These are phyloP conservation scores for Babyrousa celebensis DNA, from an alignment of 2,797 vertebrate species.

Conservation along the genomic window DNA sequence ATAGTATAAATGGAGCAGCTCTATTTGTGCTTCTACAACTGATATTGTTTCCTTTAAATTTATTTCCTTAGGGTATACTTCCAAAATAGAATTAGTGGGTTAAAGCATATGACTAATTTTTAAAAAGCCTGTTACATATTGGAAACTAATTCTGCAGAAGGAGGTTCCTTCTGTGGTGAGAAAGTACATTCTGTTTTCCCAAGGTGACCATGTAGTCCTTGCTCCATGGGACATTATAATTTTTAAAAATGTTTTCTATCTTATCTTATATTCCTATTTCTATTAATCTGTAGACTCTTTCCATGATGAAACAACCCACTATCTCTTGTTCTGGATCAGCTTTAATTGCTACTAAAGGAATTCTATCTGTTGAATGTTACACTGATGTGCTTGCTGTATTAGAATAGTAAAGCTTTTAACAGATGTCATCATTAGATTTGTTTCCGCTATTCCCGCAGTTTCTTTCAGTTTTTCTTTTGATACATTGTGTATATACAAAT, in stretches of 20 bases:
- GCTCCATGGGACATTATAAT: neutral
- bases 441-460: neutral
- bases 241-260: neutral
- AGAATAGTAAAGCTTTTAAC: conserved; percentile 10
- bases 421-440: neutral
- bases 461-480: neutral
- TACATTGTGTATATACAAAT: neutral
- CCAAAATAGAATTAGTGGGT: conserved; percentile 59
- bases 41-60: conserved; percentile 18
- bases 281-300: neutral
- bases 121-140: neutral
- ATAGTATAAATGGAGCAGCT: conserved; percentile 38
- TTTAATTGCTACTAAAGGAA: neutral
- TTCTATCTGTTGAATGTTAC: neutral
- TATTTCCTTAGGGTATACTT: conserved; percentile 64
- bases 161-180: neutral
- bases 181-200: neutral
- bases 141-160: conserved; percentile 34
- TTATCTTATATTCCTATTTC: neutral
- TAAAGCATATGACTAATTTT: conserved; percentile 11
- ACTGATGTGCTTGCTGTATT: neutral
- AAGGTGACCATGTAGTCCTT: neutral
- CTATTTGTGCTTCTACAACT: conserved; percentile 50
- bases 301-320: neutral
- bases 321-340: neutral